phyloP scores from a whole-genome alignment of 2,113 vertebrate genomes.

The Piprites chloris region DNA sequence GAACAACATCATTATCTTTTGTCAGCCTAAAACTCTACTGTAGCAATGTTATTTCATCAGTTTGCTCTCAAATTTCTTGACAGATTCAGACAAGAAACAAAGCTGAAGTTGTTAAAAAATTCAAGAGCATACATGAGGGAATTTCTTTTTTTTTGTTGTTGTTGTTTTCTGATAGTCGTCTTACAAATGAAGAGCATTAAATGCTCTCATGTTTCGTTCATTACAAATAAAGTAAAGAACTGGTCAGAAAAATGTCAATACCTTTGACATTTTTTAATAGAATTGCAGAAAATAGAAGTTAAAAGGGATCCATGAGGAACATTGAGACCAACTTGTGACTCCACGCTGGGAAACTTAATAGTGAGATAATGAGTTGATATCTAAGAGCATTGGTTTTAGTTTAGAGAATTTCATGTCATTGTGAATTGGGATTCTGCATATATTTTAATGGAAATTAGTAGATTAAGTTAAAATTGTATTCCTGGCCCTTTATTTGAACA shows the following conservation, averaged over 20 bases:
- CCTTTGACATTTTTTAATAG: neutral
- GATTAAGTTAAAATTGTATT: neutral
- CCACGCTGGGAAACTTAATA: neutral
- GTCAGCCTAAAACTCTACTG: neutral
- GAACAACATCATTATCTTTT: neutral
- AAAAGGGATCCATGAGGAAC: accelerated
- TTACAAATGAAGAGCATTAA: neutral
- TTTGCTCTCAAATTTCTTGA: neutral
- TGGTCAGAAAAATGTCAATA: neutral
- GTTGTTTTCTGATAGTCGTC: neutral
- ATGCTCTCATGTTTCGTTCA: neutral
- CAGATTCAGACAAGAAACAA: neutral
- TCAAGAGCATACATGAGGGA: neutral
- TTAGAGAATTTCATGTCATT: neutral
- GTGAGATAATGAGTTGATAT: neutral
- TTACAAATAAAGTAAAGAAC: neutral
- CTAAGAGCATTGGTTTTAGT: neutral
- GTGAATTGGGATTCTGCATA: neutral
- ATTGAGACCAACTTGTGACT: neutral
- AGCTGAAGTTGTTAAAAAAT: neutral
- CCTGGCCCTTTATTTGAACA: neutral
- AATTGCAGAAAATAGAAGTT: neutral
- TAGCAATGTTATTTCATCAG: neutral
- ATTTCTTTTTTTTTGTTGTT: neutral
- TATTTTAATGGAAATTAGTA: neutral